Percentiles rank a stretch among this genome's conserved stretches.
Evolutionary conservation across 1,140 invertebrate genomes (phyloP).

Genomic region (Drosophila novamexicana): DNA sequence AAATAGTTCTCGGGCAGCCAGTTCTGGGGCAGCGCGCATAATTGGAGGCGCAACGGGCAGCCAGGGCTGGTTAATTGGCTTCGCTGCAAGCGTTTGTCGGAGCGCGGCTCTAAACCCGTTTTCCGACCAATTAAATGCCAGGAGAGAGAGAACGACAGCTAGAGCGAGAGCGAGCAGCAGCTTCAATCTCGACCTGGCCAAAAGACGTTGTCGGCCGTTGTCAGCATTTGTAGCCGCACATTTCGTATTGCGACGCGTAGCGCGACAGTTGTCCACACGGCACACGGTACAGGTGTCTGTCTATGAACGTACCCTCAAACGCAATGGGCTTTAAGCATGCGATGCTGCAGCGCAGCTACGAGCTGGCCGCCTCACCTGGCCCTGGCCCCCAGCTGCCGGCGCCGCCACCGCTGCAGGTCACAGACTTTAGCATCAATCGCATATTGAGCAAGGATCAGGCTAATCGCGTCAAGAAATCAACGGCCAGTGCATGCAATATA

Average conservation of each 20-base stretch:
- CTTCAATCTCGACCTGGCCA: constrained; percentile 43
- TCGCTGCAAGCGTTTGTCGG: constrained; percentile 4
- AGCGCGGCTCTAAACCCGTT: constrained; percentile 58
- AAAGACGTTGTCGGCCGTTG: constrained; percentile 63
- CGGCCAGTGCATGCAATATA: constrained; percentile 47
- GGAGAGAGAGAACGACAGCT: not conserved
- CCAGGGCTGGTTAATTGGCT: constrained; percentile 49
- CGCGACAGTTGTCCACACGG: constrained; percentile 67
- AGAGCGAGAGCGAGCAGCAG: not conserved
- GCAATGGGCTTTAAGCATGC: constrained; percentile 81
- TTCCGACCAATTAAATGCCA: constrained; percentile 72
- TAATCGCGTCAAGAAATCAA: constrained; percentile 13
- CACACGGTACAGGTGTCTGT: constrained; percentile 8
- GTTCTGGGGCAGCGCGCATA: constrained; percentile 47
- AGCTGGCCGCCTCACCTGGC: constrained; percentile 60
- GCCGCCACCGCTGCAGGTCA: constrained; percentile 56
- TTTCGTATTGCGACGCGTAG: constrained; percentile 76
- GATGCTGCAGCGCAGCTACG: constrained; percentile 75
- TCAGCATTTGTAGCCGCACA: constrained; percentile 52
- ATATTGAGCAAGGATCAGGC: constrained; percentile 64
- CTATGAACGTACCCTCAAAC: constrained; percentile 44
- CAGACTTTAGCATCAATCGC: constrained; percentile 81
- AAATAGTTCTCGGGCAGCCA: constrained; percentile 62
- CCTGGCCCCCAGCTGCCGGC: constrained; percentile 39
- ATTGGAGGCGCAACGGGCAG: constrained; percentile 57